A percentile compares a stretch with the other conserved stretches of the same genome.
Evolutionary conservation across 2,113 vertebrate genomes (phyloP).

Genomic region (Galemys pyrenaicus): DNA sequence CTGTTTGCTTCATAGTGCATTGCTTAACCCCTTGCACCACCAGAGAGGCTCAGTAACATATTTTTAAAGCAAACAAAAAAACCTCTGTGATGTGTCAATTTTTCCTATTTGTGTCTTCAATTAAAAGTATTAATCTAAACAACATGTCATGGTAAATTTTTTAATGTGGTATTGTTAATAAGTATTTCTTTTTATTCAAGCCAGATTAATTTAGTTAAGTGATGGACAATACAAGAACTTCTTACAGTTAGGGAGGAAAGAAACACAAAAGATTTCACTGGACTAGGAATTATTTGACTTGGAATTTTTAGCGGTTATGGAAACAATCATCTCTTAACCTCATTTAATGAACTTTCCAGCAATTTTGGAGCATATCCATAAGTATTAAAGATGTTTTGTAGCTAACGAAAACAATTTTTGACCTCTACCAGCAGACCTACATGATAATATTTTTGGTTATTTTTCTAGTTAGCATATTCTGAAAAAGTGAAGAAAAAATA

Average conservation of each 20-base stretch:
- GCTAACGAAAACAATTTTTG: conserved; percentile 46
- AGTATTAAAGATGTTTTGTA: conserved; percentile 65
- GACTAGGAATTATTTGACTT: conserved; percentile 1
- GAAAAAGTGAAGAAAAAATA: conserved; percentile 51
- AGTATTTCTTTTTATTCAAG: conserved; percentile 41
- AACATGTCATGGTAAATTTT: not conserved
- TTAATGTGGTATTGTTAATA: not conserved
- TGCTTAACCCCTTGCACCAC: too few relatives aligned
- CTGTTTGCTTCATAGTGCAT: too few relatives aligned
- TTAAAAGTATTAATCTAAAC: conserved; percentile 3
- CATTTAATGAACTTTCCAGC: conserved; percentile 62
- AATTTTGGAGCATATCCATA: conserved; percentile 19
- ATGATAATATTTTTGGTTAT: conserved; percentile 47
- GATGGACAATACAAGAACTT: not conserved
- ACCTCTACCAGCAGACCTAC: conserved; percentile 17
- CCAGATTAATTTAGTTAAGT: not conserved
- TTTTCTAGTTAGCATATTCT: conserved; percentile 57
- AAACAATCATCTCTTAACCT: conserved; percentile 47
- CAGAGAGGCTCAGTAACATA: not conserved
- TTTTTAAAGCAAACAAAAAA: conserved; percentile 13
- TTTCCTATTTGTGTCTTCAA: conserved; percentile 44
- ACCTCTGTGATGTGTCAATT: not conserved
- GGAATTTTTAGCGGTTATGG: not conserved
- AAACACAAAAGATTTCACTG: not conserved
- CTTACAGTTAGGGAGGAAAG: not conserved